Conservation (phyloP, 2,888 invertebrate species). For the Ormia ochracea region DNA sequence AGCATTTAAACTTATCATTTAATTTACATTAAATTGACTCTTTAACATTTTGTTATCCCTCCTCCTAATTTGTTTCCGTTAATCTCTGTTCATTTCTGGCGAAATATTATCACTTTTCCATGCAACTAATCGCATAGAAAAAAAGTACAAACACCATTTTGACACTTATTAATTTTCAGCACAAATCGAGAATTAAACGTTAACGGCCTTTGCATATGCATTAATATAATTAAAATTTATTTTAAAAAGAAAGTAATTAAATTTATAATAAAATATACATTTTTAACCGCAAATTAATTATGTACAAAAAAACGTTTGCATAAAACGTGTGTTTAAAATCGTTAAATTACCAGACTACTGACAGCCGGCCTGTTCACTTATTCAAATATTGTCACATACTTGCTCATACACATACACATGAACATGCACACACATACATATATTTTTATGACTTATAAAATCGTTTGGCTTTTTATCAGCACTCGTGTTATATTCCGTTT, state of each 20-base stretch:
- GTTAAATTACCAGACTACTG: not conserved
- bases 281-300: conserved; percentile 34
- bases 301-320: not conserved
- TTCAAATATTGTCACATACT: conserved; percentile 15
- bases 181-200: conserved; percentile 30
- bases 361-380: not conserved
- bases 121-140: not conserved
- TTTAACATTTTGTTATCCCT: not conserved
- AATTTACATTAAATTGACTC: no score
- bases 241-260: conserved; percentile 25
- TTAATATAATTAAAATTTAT: conserved; percentile 40
- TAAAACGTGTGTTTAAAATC: not conserved
- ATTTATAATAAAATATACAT: conserved; percentile 22
- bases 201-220: conserved; percentile 24
- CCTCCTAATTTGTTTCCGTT: not conserved
- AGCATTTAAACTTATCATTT: no score
- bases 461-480: conserved; percentile 15
- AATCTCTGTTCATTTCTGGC: not conserved
- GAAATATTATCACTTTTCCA: not conserved
- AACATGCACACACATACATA: no score
- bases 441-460: conserved; percentile 36
- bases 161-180: conserved; percentile 7
- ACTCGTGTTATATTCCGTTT: conserved; percentile 28
- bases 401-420: no score
- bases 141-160: not conserved